Percentiles rank a stretch among this genome's conserved stretches.
Conservation (phyloP, 1,140 invertebrate genomes). For the Elysia chlorotica region DNA sequence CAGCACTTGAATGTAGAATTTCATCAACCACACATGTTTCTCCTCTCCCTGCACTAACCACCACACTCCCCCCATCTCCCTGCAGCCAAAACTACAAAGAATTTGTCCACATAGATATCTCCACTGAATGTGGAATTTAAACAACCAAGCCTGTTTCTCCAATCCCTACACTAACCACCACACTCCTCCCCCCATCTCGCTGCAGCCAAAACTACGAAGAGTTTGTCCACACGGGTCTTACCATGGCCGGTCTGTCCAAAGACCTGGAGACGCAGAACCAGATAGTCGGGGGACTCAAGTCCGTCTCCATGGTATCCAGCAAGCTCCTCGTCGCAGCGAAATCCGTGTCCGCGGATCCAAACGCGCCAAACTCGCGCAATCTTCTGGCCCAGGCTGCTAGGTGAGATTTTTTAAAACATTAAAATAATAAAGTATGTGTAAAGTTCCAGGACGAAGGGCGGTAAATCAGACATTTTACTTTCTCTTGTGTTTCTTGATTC, state of each 20-base stretch:
- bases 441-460: too few relatives aligned
- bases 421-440: not conserved
- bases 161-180: too few relatives aligned
- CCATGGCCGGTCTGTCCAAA: slow-evolving; percentile 48
- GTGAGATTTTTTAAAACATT: slow-evolving; percentile 40
- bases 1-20: too few relatives aligned
- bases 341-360: slow-evolving; percentile 85
- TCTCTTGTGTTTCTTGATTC: too few relatives aligned
- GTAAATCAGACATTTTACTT: too few relatives aligned
- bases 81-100: slow-evolving; percentile 75
- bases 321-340: slow-evolving; percentile 87
- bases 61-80: too few relatives aligned
- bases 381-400: slow-evolving; percentile 83
- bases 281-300: slow-evolving; percentile 85
- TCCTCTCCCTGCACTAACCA: too few relatives aligned
- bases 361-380: slow-evolving; percentile 88
- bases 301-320: slow-evolving; percentile 84
- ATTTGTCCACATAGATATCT: slow-evolving; percentile 62
- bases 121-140: too few relatives aligned
- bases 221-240: slow-evolving; percentile 62
- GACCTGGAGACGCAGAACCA: slow-evolving; percentile 55
- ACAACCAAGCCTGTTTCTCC: too few relatives aligned
- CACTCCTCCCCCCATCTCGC: too few relatives aligned
- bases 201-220: slow-evolving; percentile 75
- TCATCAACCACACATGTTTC: too few relatives aligned